Evolutionary conservation across 2,888 invertebrate genomes (phyloP).

Genomic region (Bombylius major): DNA sequence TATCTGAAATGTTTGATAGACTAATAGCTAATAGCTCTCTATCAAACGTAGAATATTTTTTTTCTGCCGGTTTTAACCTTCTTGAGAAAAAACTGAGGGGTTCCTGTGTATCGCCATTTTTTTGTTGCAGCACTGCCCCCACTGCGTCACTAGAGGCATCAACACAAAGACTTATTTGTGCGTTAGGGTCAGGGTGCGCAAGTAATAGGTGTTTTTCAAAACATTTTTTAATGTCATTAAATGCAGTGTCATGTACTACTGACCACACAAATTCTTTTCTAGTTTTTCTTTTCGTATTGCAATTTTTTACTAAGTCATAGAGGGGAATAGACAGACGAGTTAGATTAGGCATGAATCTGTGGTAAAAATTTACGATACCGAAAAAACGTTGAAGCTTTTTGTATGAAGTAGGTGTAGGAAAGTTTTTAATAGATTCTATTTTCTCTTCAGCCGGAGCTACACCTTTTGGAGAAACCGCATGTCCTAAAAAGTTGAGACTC

Average conservation of each 20-base stretch:
- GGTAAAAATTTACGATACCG: too few species aligned
- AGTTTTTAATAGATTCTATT: too few species aligned
- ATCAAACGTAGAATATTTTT: constrained; percentile 25
- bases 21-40: too few species aligned
- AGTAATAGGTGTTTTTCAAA: not conserved
- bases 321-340: not conserved
- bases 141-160: constrained; percentile 26
- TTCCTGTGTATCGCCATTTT: constrained; percentile 17
- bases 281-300: not conserved
- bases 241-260: not conserved
- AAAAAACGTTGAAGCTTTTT: too few species aligned
- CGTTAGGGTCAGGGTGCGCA: not conserved
- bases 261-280: not conserved
- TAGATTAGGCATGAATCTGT: not conserved
- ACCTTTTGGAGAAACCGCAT: too few species aligned
- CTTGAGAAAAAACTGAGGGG: constrained; percentile 27
- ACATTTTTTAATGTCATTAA: not conserved
- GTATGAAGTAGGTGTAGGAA: too few species aligned
- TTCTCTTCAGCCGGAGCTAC: too few species aligned
- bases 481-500: not conserved
- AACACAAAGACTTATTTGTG: not conserved
- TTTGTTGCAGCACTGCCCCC: constrained; percentile 29
- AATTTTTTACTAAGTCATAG: not conserved
- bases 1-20: too few species aligned
- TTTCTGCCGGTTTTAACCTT: constrained; percentile 21